phyloP scores from a whole-genome alignment of 2,888 invertebrate species.

The Drosophila phalerata region DNA sequence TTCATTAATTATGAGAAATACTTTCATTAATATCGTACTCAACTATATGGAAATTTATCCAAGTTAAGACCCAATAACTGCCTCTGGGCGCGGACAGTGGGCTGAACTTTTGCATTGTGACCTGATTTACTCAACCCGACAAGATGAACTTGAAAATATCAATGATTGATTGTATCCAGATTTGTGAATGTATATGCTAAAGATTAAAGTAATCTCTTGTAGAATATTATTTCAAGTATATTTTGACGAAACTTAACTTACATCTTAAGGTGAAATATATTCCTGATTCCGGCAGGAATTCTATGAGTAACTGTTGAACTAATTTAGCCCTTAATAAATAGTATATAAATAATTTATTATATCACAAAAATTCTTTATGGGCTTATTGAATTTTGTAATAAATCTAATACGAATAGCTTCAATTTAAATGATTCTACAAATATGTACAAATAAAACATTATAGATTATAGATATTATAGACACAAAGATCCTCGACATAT shows the following conservation, averaged over 20 bases:
- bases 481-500: neutral
- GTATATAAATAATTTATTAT: neutral
- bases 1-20: constrained; percentile 75
- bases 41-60: constrained; percentile 37
- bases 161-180: constrained; percentile 7
- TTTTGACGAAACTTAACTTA: neutral
- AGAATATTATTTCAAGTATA: neutral
- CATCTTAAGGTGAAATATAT: neutral
- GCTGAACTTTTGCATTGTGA: constrained; percentile 40
- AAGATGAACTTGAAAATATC: constrained; percentile 23
- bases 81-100: constrained; percentile 15
- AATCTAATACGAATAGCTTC: too few species aligned
- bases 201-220: neutral
- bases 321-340: neutral
- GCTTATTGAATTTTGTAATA: too few species aligned
- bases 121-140: constrained; percentile 40
- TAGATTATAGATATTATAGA: too few species aligned
- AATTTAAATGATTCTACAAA: too few species aligned
- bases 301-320: neutral
- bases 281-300: neutral
- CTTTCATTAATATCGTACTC: constrained; percentile 72
- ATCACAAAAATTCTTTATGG: neutral
- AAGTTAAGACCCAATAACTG: constrained; percentile 13
- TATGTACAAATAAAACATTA: too few species aligned
- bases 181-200: neutral